Base-by-base conservation (phyloP, 2,113 vertebrate species). In the Hymenochirus boettgeri region DNA sequence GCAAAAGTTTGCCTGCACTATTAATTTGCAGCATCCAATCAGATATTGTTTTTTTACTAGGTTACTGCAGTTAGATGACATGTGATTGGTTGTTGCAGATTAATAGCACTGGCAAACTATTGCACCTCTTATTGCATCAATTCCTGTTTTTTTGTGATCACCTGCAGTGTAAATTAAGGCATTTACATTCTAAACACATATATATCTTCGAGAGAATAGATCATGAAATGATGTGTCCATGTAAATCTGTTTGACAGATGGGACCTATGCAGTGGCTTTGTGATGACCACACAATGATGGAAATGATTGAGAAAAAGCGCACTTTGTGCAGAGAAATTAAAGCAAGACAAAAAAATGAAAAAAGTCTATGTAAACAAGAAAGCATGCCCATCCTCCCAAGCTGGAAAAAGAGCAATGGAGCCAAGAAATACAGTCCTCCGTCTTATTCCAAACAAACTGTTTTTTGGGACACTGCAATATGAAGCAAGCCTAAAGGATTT, bases 391-490 rank as follows among this genome's bases (percentile, higher is more conserved):
- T 93, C 75, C 81, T 95, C n/a, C 93, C 93, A 0, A 95, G 92
- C 72, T 97, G 94, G 93, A 97, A 88, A 83, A 95, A 91, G 81
- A 95, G 83, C 26, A 85, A 88, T 0, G 90, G 88, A 53, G 76
- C 85, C 61, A 97, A 98, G 85, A 97, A 97, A 76, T 89, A 90
- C 73, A 91, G 93, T 62, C 93, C 95, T 15, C 93, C 95, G 7
- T 92, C 93, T 18, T 97, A 96, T 70, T 88, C 91, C 15, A 90
- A 93, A 77, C 92, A 91, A 26, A 92, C 90, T 35, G 91, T 96
- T 31, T 93, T 95, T 83, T 97, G 94, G 94, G 95, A 96, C 76
- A 99, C 94, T 1, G 95, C 96, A 74, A 97, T 98, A 78, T 99
- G 87, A 97, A 15, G 75, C 70, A 9, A 33, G 0, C 4, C 47